Percentiles rank a stretch among this genome's conserved stretches.
phyloP scores from a whole-genome alignment of 2,113 vertebrate species.

The Sprattus sprattus region DNA sequence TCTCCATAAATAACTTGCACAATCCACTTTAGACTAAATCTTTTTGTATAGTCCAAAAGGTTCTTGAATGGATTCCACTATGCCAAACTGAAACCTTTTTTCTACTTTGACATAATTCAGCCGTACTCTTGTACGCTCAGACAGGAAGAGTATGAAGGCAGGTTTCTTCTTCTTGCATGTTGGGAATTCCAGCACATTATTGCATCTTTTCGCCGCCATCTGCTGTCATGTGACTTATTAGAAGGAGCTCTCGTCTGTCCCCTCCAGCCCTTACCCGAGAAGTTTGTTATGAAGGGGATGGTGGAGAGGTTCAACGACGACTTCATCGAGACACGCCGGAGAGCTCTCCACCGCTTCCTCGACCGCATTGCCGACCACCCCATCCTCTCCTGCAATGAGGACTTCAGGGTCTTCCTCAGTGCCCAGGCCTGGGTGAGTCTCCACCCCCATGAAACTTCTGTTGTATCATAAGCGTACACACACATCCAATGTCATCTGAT shows the following conservation, averaged over 20 bases:
- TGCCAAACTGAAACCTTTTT: too few species aligned
- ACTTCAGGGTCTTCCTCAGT: slow-evolving; percentile 92
- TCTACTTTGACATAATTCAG: too few species aligned
- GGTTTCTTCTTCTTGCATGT: not conserved
- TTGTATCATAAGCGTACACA: not conserved
- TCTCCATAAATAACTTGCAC: not conserved
- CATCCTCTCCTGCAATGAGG: slow-evolving; percentile 86
- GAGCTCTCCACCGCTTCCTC: slow-evolving; percentile 89
- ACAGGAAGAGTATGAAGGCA: too few species aligned
- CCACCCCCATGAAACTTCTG: not conserved
- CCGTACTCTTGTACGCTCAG: too few species aligned
- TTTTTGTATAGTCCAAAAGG: too few species aligned
- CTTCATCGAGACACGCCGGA: slow-evolving; percentile 91
- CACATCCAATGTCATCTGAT: not conserved
- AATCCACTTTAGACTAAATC: not conserved
- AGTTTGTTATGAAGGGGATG: slow-evolving; percentile 96
- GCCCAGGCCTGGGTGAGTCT: slow-evolving; percentile 78
- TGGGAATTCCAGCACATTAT: not conserved
- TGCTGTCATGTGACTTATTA: not conserved
- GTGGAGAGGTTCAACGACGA: slow-evolving; percentile 92
- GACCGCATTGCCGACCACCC: slow-evolving; percentile 87
- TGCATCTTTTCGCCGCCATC: not conserved
- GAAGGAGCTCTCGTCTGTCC: not conserved
- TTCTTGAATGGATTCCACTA: too few species aligned
- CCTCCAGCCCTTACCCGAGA: slow-evolving; percentile 90